phyloP scores from a whole-genome alignment of 2,113 vertebrate species.

The Donacobius atricapilla region DNA sequence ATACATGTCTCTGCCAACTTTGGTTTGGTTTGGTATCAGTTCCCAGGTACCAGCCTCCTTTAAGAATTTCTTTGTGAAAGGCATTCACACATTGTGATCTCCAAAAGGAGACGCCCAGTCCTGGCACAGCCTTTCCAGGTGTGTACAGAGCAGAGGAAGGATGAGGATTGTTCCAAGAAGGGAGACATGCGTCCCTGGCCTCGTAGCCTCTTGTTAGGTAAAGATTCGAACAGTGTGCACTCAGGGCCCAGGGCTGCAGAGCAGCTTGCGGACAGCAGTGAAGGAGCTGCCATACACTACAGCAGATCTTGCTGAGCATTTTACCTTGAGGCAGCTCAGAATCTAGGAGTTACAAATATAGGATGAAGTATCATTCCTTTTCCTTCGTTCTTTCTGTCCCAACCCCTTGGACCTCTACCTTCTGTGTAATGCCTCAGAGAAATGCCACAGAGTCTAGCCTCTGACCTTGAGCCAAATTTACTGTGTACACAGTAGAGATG shows the following conservation, averaged over 20 bases:
- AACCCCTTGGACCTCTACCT: not conserved
- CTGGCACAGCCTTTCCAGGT: not conserved
- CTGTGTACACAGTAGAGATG: not conserved
- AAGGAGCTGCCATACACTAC: not conserved
- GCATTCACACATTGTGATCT: not conserved
- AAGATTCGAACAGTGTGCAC: not conserved
- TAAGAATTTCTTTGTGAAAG: not conserved
- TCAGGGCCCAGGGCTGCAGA: fast-evolving
- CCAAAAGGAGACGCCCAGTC: not conserved
- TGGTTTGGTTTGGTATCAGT: not conserved
- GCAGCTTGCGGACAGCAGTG: not conserved
- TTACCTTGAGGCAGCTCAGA: not conserved
- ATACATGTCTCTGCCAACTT: not conserved
- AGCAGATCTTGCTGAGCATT: not conserved
- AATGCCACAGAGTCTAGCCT: not conserved
- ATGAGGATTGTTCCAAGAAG: not conserved
- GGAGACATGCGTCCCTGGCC: not conserved
- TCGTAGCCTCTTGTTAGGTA: not conserved
- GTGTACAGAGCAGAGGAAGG: not conserved
- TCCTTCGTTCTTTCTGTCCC: not conserved
- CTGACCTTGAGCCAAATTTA: not conserved
- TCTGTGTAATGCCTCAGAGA: not conserved
- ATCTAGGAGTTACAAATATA: not conserved
- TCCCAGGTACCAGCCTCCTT: not conserved
- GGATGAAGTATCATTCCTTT: not conserved